Evolutionary conservation across 1,140 invertebrate species (phyloP), one percentile per base, ranked within the genome.

Genomic region (Drosophila lowei): DNA sequence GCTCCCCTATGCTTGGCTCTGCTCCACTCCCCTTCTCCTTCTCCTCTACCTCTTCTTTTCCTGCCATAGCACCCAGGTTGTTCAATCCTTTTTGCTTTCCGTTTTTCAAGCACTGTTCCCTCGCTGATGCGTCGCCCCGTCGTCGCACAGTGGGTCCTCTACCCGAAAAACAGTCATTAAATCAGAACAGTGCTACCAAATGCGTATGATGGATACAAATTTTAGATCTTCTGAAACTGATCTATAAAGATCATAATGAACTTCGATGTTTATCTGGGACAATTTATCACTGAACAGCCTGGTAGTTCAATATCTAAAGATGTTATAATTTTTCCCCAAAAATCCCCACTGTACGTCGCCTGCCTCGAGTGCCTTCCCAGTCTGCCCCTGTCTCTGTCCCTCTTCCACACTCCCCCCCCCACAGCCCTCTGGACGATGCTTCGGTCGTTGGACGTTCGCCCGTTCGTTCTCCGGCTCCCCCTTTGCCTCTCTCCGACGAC

Each of bases 41-140:
- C 46, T 18, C 41, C 13, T 3, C 25, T 49, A 6, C 30, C 44
- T 16, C n/a, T 41, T 42, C 16, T 9, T 6, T 7, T 48, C 4
- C 28, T 34, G 21, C 21, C 42, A 25, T n/a, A 56, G 44, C 67
- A 70, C 55, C 54, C 55, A 79, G 65, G 62, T 79, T 68, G 81
- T 86, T 86, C 81, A 86, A 85, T 85, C 81, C 81, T 85, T 85
- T 85, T 72, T 70, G 80, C 81, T 85, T 86, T 85, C 81, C 81
- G 77, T 81, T 86, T 80, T 79, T 74, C 53, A 75, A 83, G 79
- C 79, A 74, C 79, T 83, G 79, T 61, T 46, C 60, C 55, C 23
- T 25, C 23, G 23, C 23, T 25, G 23, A 25, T 25, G 18, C 18
- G 18, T 18, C 18, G 18, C 18, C 18, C 18, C 18, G 18, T 18